Evolutionary conservation across 2,113 vertebrate species (phyloP).

Genomic region (Limnothrissa miodon): DNA sequence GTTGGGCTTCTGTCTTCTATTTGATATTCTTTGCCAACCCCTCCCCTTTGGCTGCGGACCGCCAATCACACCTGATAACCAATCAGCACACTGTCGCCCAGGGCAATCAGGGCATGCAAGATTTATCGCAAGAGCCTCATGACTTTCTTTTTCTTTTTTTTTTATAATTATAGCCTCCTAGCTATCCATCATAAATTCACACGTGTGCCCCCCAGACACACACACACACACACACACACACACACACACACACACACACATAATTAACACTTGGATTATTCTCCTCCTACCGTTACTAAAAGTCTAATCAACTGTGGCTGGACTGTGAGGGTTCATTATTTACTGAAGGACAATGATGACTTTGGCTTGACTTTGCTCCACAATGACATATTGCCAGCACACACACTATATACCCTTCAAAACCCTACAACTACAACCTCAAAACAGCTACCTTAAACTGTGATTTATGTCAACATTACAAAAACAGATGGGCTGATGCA

Average conservation of each 20-base stretch:
- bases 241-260: slow-evolving; percentile 30
- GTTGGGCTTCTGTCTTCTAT: neutral
- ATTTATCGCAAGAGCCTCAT: slow-evolving; percentile 32
- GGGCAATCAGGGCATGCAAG: slow-evolving; percentile 25
- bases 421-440: neutral
- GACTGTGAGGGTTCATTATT: neutral
- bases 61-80: slow-evolving; percentile 20
- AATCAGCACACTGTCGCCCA: slow-evolving; percentile 23
- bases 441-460: too few relatives aligned
- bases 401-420: neutral
- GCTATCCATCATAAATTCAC: slow-evolving; percentile 45
- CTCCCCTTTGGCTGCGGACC: slow-evolving; percentile 17
- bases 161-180: slow-evolving; percentile 37
- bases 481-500: too few relatives aligned
- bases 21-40: neutral
- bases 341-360: neutral
- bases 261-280: slow-evolving; percentile 53
- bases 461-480: too few relatives aligned
- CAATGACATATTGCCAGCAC: neutral
- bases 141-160: slow-evolving; percentile 11
- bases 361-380: neutral
- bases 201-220: neutral
- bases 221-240: slow-evolving; percentile 24
- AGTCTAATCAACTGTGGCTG: slow-evolving; percentile 7
- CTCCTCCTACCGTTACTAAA: slow-evolving; percentile 37